Percentiles rank a stretch among this genome's conserved stretches.
phyloP scores from a whole-genome alignment of 2,113 vertebrate genomes.

The Butastur rufipennis region DNA sequence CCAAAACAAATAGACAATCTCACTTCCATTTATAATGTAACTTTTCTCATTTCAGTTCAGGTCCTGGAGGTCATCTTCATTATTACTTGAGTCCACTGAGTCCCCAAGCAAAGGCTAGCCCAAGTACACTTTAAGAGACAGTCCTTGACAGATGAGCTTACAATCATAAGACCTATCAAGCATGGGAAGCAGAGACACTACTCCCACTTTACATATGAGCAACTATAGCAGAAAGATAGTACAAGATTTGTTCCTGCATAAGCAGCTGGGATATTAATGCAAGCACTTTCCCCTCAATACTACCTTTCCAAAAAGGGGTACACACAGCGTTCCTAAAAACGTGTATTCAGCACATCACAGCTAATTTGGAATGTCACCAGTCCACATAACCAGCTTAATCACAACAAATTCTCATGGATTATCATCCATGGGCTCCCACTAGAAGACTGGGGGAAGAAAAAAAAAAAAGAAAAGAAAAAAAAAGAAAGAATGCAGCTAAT shows the following conservation, averaged over 20 bases:
- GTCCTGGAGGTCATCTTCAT: not conserved
- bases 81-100: not conserved
- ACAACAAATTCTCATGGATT: not conserved
- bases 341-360: not conserved
- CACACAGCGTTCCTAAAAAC: accelerated
- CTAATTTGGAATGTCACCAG: not conserved
- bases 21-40: not conserved
- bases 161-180: not conserved
- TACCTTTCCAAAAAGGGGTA: not conserved
- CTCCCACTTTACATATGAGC: not conserved
- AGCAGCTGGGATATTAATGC: not conserved
- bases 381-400: not conserved
- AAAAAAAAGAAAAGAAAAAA: no score
- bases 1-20: not conserved
- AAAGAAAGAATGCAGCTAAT: not conserved
- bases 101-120: not conserved
- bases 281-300: not conserved
- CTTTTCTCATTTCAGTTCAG: not conserved
- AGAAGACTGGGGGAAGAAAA: not conserved
- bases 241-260: not conserved
- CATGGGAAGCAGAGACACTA: not conserved
- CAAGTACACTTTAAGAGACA: not conserved
- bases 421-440: not conserved
- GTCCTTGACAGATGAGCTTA: not conserved
- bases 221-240: not conserved